Percentiles rank a stretch among this genome's conserved stretches.
Evolutionary conservation across 2,113 vertebrate species (phyloP).

Genomic region (Athene cunicularia): DNA sequence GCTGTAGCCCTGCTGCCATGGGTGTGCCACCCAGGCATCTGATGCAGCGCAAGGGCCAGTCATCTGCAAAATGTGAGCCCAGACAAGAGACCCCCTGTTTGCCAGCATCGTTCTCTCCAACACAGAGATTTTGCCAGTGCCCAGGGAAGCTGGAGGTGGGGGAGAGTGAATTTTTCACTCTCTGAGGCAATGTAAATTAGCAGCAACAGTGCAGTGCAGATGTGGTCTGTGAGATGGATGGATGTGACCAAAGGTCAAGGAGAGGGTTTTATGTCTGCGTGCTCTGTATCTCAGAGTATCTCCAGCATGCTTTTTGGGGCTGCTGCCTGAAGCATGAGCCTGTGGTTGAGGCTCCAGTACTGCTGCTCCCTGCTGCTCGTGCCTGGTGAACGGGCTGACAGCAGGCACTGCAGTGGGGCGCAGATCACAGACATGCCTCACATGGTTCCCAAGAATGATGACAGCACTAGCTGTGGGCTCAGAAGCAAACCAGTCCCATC

Average conservation of each 20-base stretch:
- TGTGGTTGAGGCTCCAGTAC: not conserved
- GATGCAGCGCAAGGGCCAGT: not conserved
- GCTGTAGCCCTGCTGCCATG: rapidly evolving
- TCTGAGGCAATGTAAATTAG: not conserved
- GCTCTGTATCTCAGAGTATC: not conserved
- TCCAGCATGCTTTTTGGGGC: not conserved
- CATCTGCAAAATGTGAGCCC: rapidly evolving
- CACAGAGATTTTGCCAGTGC: not conserved
- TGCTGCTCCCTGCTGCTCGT: not conserved
- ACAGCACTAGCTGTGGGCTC: not conserved
- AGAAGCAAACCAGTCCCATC: not conserved
- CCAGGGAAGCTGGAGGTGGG: not conserved
- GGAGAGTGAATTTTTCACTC: not conserved
- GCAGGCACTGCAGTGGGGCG: not conserved
- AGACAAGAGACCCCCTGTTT: not conserved
- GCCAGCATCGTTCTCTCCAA: not conserved
- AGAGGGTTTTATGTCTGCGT: not conserved
- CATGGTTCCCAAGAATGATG: not conserved
- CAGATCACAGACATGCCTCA: not conserved
- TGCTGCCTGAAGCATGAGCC: not conserved
- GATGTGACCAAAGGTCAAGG: not conserved
- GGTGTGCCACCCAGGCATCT: not conserved
- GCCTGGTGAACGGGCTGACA: rapidly evolving
- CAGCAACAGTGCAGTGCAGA: not conserved
- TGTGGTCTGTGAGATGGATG: not conserved